phyloP scores from a whole-genome alignment of 2,113 vertebrate genomes.

The Hippocampus abdominalis region DNA sequence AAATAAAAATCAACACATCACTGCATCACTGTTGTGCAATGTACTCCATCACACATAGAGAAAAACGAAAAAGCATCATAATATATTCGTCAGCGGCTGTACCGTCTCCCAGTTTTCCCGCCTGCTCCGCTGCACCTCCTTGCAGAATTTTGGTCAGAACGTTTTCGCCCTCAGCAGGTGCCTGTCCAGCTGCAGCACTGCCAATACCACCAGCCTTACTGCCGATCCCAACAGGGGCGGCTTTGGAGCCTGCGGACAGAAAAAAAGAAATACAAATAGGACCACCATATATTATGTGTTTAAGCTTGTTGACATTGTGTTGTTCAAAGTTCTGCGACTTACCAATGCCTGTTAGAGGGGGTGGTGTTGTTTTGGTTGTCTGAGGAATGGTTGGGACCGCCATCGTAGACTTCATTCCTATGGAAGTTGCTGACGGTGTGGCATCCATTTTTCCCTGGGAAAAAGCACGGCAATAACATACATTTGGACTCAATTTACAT shows the following conservation, averaged over 20 bases:
- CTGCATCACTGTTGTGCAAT: not conserved
- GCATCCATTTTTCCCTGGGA: slow-evolving; percentile 77
- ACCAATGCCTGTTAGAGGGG: slow-evolving; percentile 83
- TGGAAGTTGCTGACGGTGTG: slow-evolving; percentile 60
- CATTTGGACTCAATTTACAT: not conserved
- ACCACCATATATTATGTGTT: not conserved
- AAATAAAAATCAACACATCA: slow-evolving; percentile 3
- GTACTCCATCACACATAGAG: not conserved
- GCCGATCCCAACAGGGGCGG: slow-evolving; percentile 71
- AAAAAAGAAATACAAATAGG: slow-evolving; percentile 9
- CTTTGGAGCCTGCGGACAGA: slow-evolving; percentile 77
- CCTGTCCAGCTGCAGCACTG: slow-evolving; percentile 70
- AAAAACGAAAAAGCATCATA: not conserved
- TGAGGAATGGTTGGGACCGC: slow-evolving; percentile 69
- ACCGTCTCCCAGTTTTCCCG: slow-evolving; percentile 98
- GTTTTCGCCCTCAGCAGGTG: slow-evolving; percentile 83
- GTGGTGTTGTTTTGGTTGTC: slow-evolving; percentile 75
- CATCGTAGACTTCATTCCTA: slow-evolving; percentile 74
- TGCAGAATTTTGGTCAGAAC: slow-evolving; percentile 93
- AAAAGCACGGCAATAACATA: slow-evolving; percentile 6
- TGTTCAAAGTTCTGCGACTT: slow-evolving; percentile 36
- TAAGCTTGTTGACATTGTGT: not conserved
- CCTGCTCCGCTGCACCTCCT: slow-evolving; percentile 93
- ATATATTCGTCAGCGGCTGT: slow-evolving; percentile 20
- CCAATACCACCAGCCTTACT: slow-evolving; percentile 75